These are phyloP conservation scores for Tenthredo amoena DNA, from an alignment of 2,888 invertebrate species.

Conservation along the genomic window DNA sequence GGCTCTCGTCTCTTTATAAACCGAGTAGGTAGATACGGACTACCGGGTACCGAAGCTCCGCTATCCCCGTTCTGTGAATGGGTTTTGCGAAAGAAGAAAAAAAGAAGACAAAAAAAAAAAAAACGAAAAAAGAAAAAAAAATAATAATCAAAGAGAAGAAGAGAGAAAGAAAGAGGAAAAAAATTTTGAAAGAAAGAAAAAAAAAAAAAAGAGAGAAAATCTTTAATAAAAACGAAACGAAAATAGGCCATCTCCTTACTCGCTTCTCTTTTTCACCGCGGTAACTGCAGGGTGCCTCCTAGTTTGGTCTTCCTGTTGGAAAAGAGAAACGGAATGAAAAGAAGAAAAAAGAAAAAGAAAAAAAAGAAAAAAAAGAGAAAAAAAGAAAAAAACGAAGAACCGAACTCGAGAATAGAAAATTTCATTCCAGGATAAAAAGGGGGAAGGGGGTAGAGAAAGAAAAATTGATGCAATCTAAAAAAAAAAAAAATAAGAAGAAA, in stretches of 20 bases:
- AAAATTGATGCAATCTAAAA: too few species aligned
- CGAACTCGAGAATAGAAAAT: too few species aligned
- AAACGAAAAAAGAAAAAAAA: neutral
- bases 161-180: neutral
- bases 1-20: neutral
- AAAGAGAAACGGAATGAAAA: neutral
- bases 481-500: too few species aligned
- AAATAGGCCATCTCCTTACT: slow-evolving; percentile 19
- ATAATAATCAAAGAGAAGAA: neutral
- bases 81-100: neutral
- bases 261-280: neutral
- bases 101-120: neutral
- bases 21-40: neutral
- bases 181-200: neutral
- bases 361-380: too few species aligned
- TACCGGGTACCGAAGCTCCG: neutral
- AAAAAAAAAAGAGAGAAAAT: neutral
- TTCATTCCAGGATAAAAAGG: too few species aligned
- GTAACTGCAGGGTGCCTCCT: neutral
- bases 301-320: neutral
- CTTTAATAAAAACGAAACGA: slow-evolving; percentile 11
- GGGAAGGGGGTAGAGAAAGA: too few species aligned
- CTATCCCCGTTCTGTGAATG: neutral
- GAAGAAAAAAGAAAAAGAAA: neutral
- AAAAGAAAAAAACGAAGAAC: too few species aligned